phyloP scores from a whole-genome alignment of 2,113 vertebrate species.

The Epinephelus lanceolatus region DNA sequence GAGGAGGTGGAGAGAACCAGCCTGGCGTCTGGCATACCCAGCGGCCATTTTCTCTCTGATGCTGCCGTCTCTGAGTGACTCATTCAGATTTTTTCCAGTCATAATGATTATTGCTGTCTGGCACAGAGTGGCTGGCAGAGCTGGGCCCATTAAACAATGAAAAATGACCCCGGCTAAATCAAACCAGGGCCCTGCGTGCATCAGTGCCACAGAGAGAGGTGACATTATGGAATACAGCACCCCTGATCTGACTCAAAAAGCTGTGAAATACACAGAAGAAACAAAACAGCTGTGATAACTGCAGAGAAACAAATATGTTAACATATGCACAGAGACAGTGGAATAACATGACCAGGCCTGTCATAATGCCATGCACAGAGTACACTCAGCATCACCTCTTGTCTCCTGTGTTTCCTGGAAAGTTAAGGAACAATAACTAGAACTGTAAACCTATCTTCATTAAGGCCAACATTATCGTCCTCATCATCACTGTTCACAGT shows the following conservation, averaged over 20 bases:
- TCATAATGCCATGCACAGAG: neutral
- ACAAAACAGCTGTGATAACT: neutral
- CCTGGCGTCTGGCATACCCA: neutral
- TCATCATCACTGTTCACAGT: neutral
- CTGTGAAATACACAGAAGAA: neutral
- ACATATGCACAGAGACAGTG: neutral
- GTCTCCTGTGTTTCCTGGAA: conserved; percentile 8
- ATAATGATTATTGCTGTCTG: conserved; percentile 56
- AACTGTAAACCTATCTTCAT: conserved; percentile 19
- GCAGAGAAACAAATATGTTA: neutral
- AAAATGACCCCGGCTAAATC: conserved; percentile 12
- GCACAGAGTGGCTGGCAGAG: conserved; percentile 37
- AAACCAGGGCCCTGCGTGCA: neutral
- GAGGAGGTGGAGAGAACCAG: neutral
- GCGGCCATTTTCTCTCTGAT: conserved; percentile 31
- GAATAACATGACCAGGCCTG: neutral
- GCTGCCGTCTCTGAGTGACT: conserved; percentile 42
- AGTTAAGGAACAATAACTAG: neutral
- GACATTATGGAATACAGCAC: too few species aligned
- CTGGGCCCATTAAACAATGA: conserved; percentile 13
- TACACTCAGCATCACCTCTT: neutral
- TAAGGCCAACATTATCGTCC: neutral
- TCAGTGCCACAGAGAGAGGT: conserved; percentile 4
- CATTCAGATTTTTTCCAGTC: conserved; percentile 64
- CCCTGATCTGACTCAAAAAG: neutral